phyloP scores from a whole-genome alignment of 2,888 invertebrate genomes.

The Tachystola acroxantha region DNA sequence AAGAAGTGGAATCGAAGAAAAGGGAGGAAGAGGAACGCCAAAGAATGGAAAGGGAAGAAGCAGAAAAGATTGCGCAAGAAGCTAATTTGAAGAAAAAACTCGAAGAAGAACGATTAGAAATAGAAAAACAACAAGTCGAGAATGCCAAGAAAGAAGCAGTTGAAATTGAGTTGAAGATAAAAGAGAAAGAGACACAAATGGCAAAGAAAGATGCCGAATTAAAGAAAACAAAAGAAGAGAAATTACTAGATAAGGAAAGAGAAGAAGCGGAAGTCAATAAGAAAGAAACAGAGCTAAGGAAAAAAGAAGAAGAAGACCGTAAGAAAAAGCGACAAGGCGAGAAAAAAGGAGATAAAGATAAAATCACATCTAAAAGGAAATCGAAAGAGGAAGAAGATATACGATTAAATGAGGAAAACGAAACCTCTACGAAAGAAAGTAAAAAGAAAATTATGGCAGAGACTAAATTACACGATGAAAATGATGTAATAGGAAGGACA shows the following conservation, averaged over 20 bases:
- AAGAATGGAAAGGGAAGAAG: constrained; percentile 11
- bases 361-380: constrained; percentile 12
- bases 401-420: too few relatives aligned
- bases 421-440: constrained; percentile 6
- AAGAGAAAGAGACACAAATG: constrained; percentile 8
- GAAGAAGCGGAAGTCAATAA: constrained; percentile 13
- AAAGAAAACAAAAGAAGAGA: constrained; percentile 10
- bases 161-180: constrained; percentile 4
- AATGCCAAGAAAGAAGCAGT: not conserved
- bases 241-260: constrained; percentile 6
- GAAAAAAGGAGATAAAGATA: constrained; percentile 14
- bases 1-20: constrained; percentile 14
- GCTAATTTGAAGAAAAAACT: not conserved
- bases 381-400: constrained; percentile 10
- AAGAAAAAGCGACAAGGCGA: constrained; percentile 5
- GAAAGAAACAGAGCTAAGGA: constrained; percentile 6
- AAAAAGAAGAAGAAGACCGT: constrained; percentile 12
- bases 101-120: not conserved
- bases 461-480: too few relatives aligned
- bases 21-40: constrained; percentile 12
- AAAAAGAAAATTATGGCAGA: constrained; percentile 4
- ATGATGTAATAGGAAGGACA: too few relatives aligned
- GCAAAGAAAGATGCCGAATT: constrained; percentile 12
- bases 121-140: not conserved
- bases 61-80: constrained; percentile 3